Base-by-base conservation (phyloP, 2,888 invertebrate species). In the Clivina fossor region DNA sequence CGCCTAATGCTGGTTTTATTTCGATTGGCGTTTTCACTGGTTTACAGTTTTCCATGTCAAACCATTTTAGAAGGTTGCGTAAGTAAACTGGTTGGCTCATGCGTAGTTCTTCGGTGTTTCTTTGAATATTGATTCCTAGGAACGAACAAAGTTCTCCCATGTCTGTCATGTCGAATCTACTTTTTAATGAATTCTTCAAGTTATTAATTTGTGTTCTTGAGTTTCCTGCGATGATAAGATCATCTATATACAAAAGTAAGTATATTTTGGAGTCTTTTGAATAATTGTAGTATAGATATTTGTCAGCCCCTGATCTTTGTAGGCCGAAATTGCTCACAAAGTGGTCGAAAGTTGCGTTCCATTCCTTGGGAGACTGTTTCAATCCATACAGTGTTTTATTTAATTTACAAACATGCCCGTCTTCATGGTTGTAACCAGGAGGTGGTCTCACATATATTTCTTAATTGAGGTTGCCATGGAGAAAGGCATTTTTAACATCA, bases 401-500 rank as follows among this genome's bases (percentile, higher is more conserved):
- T 38, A 38, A 38, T 13, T 38, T 38, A 11, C 38, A 38, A 3
- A 38, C 38, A 11, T 15, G 19, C 11, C 16, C 16, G 11, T 4
- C 4, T 13, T 38, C 38, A 5, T 16, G 16, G 16, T 13, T 16
- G 16, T 13, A 38, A 15, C 65, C 64, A 19, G 59, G 57, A n/a
- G 64, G 65, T 41, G 55, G 35, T 51, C 51, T 28, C 62, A 68
- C 67, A 53, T 62, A 69, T 3, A 67, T 56, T 16, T 65, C 62
- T 41, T 65, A 64, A 11, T 63, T 35, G 5, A 66, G 22, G 28
- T 53, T 44, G 9, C 67, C 65, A 57, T 68, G 62, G 8, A 68
- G 56, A 58, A 68, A 69, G 1, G 67, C 66, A 56, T 61, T 63
- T 57, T 63, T 65, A 9, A 68, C 66, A 57, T 69, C 66, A 56